Conservation (phyloP, 2,888 invertebrate species). For the Colletes collaris region DNA sequence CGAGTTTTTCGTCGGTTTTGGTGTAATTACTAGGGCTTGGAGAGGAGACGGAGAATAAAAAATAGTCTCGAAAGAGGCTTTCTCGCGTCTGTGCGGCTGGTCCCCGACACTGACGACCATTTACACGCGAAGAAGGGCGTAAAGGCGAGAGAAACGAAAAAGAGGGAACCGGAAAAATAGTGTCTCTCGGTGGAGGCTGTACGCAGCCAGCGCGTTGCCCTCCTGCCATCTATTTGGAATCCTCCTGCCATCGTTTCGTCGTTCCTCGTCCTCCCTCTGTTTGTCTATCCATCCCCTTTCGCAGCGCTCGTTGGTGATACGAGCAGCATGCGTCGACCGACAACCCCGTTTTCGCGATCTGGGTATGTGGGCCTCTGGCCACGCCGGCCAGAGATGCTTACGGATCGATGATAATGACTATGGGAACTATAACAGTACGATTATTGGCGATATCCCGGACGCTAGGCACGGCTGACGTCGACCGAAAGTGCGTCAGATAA, state of each 20-base stretch:
- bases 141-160: conserved; percentile 20
- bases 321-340: conserved; percentile 44
- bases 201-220: conserved; percentile 52
- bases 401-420: conserved; percentile 52
- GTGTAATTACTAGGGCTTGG: conserved; percentile 32
- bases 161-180: background rate
- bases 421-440: conserved; percentile 48
- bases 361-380: conserved; percentile 51
- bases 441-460: conserved; percentile 40
- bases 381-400: conserved; percentile 25
- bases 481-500: background rate
- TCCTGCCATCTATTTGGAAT: conserved; percentile 45
- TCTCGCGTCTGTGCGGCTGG: background rate
- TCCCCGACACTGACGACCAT: conserved; percentile 26
- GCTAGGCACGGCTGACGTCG: background rate
- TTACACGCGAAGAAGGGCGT: conserved; percentile 22
- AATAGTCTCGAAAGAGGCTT: conserved; percentile 11
- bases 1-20: background rate
- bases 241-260: conserved; percentile 17
- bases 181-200: conserved; percentile 28
- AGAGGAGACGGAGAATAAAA: background rate
- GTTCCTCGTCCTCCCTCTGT: conserved; percentile 36
- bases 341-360: conserved; percentile 57
- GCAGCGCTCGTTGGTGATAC: conserved; percentile 20
- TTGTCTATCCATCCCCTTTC: conserved; percentile 46